Base-by-base conservation (phyloP, 2,113 vertebrate genomes). In the Catharus bicknelli region DNA sequence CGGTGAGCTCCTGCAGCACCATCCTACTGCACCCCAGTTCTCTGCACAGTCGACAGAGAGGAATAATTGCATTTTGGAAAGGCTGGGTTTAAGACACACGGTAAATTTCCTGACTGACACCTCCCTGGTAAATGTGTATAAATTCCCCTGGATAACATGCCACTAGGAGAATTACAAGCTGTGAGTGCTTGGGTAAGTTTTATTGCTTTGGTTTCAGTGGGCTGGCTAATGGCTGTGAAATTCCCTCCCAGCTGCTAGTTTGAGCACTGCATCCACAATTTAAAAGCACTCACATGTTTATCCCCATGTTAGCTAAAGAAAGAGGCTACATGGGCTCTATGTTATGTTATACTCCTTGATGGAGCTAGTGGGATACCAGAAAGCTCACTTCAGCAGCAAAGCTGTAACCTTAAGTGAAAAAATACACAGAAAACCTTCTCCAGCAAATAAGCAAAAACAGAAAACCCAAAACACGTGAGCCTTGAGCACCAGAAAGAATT, bases 191-290 rank as follows among this genome's bases (percentile, higher is more conserved):
- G n/a, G 59, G 15, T 59, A 83, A 73, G 27, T 78, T 93, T 91
- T 86, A 91, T 57, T 45, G 86, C 95, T 88, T 78, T 74, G 57
- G 38, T 90, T 95, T 94, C 63, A 1, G 2, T 23, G 25, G 59
- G 85, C 58, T 40, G 53, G 73, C 61, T 95, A 92, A 92, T 61
- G 85, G 88, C 68, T 88, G 40, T 88, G 76, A 93, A 91, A 94
- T 90, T 63, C 86, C 68, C 64, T 88, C 75, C 70, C 79, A 83
- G 67, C 79, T 86, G 51, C 75, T 80, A 40, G 64, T 30, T 3
- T 70, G 86, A 86, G 55, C 48, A 17, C 32, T 48, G n/a, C 19
- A 55, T 40, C 64, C 1, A 0, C 48, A 67, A 29, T 64, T 68
- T 29, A 67, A 86, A 95, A 93, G 83, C 79, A 78, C 40, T 92